Evolutionary conservation across 2,113 vertebrate species (phyloP), one percentile per base, ranked within the genome.

Genomic region (Onychostoma macrolepis): DNA sequence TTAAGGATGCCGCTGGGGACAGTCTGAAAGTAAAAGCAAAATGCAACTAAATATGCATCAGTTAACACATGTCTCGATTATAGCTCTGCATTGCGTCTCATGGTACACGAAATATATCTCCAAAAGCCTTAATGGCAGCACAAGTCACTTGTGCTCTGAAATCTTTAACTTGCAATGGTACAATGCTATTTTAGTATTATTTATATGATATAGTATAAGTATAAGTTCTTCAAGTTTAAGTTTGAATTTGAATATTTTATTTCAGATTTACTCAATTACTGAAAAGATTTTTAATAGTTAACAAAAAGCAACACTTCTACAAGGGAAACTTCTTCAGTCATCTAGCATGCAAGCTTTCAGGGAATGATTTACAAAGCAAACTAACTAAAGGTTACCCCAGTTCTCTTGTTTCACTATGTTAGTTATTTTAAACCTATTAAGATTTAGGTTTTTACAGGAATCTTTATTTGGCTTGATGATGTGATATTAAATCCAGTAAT

Each of bases 281-380:
- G 6, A 69, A 69, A 33, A 3, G 1, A 69, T 69, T 33, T 30
- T 36, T 17, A 19, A 17, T 26, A 28, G 3, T 63, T 21, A 7
- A 24, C 21, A 75, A 45, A 43, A 56, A 87, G 1, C 2, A 24
- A 4, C 56, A 58, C 56, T 58, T 58, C 21, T 58, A 58, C 56
- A 58, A 58, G 19, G 19, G 56, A 58, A 89, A 90, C 77, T 41
- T 82, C 69, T 85, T 89, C 86, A 90, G 8, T 10, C 56, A 88
- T 30, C 38, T 76, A 50, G 84, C 53, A 56, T 9, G 8, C 11
- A 33, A 21, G 41, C 30, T 24, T 56, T 53, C 21, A 33, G 11
- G 19, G 53, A 53, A 67, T 84, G 21, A 48, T 74, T 84, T 71
- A 38, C 38, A 61, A 50, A 80, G 48, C 63, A 50, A 13, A 77